A percentile compares a stretch with the other conserved stretches of the same genome.
Evolutionary conservation across 2,797 vertebrate genomes (phyloP).

Genomic region (Prunella strophiata): DNA sequence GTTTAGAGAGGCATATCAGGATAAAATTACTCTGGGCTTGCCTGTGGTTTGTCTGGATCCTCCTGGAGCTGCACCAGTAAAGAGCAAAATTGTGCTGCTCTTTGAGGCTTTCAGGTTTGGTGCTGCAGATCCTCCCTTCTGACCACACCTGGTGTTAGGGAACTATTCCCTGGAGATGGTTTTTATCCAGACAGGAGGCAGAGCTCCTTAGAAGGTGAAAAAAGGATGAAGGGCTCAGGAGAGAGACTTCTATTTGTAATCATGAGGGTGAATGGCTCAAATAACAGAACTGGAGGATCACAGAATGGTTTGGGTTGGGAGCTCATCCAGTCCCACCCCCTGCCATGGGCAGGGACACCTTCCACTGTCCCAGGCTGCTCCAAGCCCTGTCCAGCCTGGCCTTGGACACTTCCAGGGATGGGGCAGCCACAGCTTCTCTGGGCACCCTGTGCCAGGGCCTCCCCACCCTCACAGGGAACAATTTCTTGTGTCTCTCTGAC

Average conservation of each 20-base stretch:
- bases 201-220: background rate
- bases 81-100: slow-evolving; percentile 17
- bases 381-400: accelerated
- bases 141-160: accelerated
- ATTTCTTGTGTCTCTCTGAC: background rate
- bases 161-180: background rate
- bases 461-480: accelerated
- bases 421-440: background rate
- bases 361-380: accelerated
- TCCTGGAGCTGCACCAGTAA: slow-evolving; percentile 47
- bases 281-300: background rate
- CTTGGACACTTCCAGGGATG: background rate
- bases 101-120: background rate
- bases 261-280: background rate
- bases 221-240: background rate
- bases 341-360: background rate
- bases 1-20: slow-evolving; percentile 59
- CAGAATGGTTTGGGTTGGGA: background rate
- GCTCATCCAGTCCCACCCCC: accelerated
- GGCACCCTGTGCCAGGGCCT: background rate
- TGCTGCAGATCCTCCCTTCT: background rate
- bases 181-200: background rate
- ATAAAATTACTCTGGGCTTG: slow-evolving; percentile 39
- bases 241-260: background rate
- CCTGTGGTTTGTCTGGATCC: background rate